Percentiles rank a stretch among this genome's conserved stretches.
phyloP scores from a whole-genome alignment of 2,113 vertebrate genomes.

The Strigops habroptila region DNA sequence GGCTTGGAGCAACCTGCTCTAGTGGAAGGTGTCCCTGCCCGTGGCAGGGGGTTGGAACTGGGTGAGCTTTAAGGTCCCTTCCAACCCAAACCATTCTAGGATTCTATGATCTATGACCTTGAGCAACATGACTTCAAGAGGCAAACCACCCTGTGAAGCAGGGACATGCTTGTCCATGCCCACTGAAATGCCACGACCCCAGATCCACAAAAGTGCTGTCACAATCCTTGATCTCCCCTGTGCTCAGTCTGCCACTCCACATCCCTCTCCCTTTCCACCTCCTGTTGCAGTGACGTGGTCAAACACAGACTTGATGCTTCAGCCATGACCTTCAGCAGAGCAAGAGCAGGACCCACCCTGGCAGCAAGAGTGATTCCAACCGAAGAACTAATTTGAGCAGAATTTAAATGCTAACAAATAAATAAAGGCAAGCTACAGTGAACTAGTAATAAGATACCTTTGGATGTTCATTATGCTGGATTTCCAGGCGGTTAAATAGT shows the following conservation, averaged over 20 bases:
- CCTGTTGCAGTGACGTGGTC: background rate
- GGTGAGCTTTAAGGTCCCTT: background rate
- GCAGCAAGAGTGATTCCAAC: background rate
- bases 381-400: conserved; percentile 13
- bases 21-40: background rate
- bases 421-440: conserved; percentile 61
- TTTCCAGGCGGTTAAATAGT: conserved; percentile 65
- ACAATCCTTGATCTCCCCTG: fast-evolving
- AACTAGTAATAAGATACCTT: conserved; percentile 59
- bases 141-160: too few relatives aligned
- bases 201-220: background rate
- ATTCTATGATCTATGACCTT: background rate
- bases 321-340: background rate
- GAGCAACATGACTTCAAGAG: background rate
- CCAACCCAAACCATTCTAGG: background rate
- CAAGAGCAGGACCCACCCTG: background rate
- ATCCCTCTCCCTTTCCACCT: background rate
- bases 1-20: background rate
- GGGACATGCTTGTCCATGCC: background rate
- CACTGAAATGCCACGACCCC: fast-evolving
- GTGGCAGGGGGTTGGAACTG: background rate
- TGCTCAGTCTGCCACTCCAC: background rate
- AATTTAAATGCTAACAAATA: conserved; percentile 55
- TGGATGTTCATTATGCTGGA: conserved; percentile 47
- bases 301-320: background rate